Evolutionary conservation across 2,797 vertebrate species (phyloP).

Genomic region (Mustela erminea): DNA sequence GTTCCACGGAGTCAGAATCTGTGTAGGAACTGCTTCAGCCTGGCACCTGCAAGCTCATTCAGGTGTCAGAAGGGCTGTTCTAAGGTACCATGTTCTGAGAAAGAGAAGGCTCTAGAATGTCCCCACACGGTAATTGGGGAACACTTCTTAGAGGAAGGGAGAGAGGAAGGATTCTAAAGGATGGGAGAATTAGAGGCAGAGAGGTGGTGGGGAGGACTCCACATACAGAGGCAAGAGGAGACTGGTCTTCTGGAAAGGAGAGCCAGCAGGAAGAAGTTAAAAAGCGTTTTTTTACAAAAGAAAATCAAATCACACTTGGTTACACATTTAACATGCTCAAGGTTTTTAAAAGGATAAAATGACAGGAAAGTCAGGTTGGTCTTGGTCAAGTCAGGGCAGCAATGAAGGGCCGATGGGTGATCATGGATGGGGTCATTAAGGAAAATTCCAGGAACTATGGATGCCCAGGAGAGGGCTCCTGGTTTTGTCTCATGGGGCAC

Average conservation of each 20-base stretch:
- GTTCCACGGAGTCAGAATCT: not conserved
- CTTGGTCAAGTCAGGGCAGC: not conserved
- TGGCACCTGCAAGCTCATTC: fast-evolving
- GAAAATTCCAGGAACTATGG: not conserved
- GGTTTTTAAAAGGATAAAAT: not conserved
- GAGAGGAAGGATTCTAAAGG: not conserved
- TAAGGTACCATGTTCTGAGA: not conserved
- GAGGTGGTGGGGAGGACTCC: no score
- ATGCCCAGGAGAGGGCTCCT: not conserved
- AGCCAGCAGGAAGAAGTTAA: not conserved
- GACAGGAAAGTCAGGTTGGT: not conserved
- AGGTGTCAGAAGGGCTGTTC: not conserved
- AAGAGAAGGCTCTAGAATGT: not conserved
- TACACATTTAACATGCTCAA: not conserved
- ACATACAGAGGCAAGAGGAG: not conserved
- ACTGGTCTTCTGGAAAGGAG: fast-evolving
- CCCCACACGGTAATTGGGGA: not conserved
- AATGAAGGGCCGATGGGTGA: not conserved
- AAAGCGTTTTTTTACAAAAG: not conserved
- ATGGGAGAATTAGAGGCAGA: not conserved
- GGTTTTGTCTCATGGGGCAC: not conserved
- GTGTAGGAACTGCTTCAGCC: fast-evolving
- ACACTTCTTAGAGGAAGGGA: not conserved
- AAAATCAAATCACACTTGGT: not conserved
- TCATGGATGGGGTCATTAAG: not conserved